phyloP scores from a whole-genome alignment of 2,113 vertebrate species.

The Oenanthe melanoleuca region DNA sequence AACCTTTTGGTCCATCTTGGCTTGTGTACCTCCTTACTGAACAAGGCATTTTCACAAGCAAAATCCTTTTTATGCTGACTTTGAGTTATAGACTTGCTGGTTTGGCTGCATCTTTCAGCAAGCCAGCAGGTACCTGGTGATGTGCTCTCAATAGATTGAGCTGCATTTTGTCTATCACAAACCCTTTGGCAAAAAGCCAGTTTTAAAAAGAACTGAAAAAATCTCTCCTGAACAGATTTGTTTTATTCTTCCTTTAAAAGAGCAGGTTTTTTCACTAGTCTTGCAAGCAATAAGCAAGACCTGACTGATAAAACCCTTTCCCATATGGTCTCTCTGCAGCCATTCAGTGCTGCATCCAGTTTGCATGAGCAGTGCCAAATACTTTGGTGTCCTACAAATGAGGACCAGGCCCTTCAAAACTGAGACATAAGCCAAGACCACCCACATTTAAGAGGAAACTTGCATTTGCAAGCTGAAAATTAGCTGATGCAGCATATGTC shows the following conservation, averaged over 20 bases:
- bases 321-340: not conserved
- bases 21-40: not conserved
- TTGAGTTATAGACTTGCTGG: not conserved
- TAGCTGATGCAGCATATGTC: not conserved
- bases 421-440: constrained; percentile 17
- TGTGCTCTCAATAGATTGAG: not conserved
- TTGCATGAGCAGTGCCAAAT: not conserved
- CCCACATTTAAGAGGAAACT: not conserved
- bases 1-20: not conserved
- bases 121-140: not conserved
- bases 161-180: not conserved
- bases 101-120: not conserved
- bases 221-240: not conserved
- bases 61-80: not conserved
- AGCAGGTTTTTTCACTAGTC: not conserved
- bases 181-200: not conserved
- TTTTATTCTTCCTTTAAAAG: not conserved
- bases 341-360: not conserved
- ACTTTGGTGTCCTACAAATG: not conserved
- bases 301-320: not conserved
- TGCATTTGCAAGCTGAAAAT: not conserved
- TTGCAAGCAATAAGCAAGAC: not conserved
- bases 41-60: not conserved
- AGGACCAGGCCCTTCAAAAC: not conserved
- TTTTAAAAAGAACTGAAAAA: not conserved